Conservation (phyloP, 2,113 vertebrate genomes). For the Athene noctua region DNA sequence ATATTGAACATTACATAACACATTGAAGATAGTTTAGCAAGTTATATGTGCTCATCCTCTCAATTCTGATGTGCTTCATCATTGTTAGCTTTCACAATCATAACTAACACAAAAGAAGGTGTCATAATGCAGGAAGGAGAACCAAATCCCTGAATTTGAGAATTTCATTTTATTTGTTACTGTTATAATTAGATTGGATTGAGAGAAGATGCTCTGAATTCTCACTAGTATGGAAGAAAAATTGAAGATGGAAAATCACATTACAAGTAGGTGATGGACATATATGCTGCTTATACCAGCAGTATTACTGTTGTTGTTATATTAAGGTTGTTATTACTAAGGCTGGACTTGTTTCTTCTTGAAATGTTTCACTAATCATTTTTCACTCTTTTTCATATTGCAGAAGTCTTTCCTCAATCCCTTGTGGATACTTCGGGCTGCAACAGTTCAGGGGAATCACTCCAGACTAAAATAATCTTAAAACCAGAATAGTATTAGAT, state of each 20-base stretch:
- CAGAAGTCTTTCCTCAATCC: neutral
- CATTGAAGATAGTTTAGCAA: neutral
- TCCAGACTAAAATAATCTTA: neutral
- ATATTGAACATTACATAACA: slow-evolving; percentile 27
- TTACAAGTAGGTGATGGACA: neutral
- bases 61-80: neutral
- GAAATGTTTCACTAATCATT: neutral
- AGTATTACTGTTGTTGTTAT: neutral
- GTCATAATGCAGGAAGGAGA: neutral
- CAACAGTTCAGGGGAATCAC: neutral
- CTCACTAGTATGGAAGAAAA: neutral
- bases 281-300: neutral
- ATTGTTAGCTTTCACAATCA: neutral
- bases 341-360: neutral
- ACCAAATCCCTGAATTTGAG: neutral
- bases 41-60: neutral
- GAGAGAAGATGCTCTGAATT: neutral
- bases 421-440: neutral
- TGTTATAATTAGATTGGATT: neutral
- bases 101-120: neutral
- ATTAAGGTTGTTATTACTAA: neutral
- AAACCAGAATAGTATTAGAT: neutral
- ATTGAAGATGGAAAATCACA: neutral
- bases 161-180: neutral
- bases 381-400: neutral